Evolutionary conservation across 1,140 invertebrate species (phyloP), one percentile per base, ranked within the genome.

Genomic region (Oncopodura yosiiana): DNA sequence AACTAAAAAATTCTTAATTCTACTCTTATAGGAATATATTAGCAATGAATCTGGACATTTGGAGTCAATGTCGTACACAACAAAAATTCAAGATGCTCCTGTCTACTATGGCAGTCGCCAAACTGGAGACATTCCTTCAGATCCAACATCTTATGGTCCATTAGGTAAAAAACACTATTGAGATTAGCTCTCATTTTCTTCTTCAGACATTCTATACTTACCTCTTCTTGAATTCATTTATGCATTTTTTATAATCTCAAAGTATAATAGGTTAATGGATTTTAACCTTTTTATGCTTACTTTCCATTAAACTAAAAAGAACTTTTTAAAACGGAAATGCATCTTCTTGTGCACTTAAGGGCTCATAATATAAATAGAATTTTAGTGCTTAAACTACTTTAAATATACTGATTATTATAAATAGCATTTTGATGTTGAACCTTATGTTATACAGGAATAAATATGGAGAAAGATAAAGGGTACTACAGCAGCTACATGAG

Each of bases 61-160:
- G 53, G 53, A 55, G 45, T 38, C 53, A 23, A 27, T 41, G 11
- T 49, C n/a, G n/a, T n/a, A n/a, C n/a, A n/a, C n/a, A n/a, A n/a
- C n/a, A n/a, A n/a, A n/a, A n/a, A 38, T 34, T 30, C 41, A 18
- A 39, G 34, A 42, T 29, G 23, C 38, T 21, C 24, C 36, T 42
- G 24, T 34, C 21, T 42, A 50, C 32, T 56, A 56, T 32, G 49
- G 39, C 39, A 49, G 52, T 44, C 58, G 54, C 42, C 45, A 30
- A 45, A 45, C 48, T 51, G 58, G 37, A 30, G 58, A 49, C 27
- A 39, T 49, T 51, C 26, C 49, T 32, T 41, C 58, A 9, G 58
- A 60, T 18, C 58, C 34, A 41, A 55, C 18, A n/a, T n/a, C n/a
- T 36, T 60, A 55, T 45, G 32, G 45, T 36, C 51, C 58, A 60